Evolutionary conservation across 1,140 invertebrate species (phyloP), one percentile per base, ranked within the genome.

Genomic region (Drosophila nikananu): DNA sequence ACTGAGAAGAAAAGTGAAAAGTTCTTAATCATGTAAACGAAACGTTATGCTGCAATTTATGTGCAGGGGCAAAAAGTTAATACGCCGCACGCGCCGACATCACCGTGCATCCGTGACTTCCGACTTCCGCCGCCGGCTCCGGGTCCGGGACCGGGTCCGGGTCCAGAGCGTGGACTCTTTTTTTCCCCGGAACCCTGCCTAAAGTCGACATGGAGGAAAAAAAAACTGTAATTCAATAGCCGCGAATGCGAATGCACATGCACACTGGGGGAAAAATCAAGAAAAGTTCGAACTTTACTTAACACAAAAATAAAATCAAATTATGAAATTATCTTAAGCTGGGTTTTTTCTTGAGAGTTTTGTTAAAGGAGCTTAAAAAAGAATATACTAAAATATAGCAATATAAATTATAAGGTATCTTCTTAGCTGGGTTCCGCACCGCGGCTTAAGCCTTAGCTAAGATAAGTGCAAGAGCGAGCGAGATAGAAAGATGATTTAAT

Each of bases 41-140:
- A 75, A 75, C 72, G 71, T 63, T 74, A 75, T 74, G 72, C 67
- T 74, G 72, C 72, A 75, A 48, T 74, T 75, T 75, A 54, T 63
- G 70, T 63, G 68, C 44, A 44, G 68, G 23, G 57, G 55, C 71
- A 49, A 44, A 44, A 73, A 72, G 71, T 73, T 73, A 73, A 74
- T 74, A 51, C 48, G 55, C 57, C 39, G 68, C 71, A 73, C 67
- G 67, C 67, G 71, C 65, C 70, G 32, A 9, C 42, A 39, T 42
- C 55, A 71, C 35, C 30, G 37, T 60, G 46, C 66, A 64, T 65
- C 48, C 48, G 48, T 49, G 48, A 49, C 48, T 49, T 21, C 64
- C 23, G 32, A 27, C n/a, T 32, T 17, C 32, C 10, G 21, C 2
- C 46, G 15, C 46, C 21, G 46, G 46, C 2, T 48, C 63, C 54